Conservation (phyloP, 37 sponge, comb jelly and placozoan species). For the Eunapius fragilis region DNA sequence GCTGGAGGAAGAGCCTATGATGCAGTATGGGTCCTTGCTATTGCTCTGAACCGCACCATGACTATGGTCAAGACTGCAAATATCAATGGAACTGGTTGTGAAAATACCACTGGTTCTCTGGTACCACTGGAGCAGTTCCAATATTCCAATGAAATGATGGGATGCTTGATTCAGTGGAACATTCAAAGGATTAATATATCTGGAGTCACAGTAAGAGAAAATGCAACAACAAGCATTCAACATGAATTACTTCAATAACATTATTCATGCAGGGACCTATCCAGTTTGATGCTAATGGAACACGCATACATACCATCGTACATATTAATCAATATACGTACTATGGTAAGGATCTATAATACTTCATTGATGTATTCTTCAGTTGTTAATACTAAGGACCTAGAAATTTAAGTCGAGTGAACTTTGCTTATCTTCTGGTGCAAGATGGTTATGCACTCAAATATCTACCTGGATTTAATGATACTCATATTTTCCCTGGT, state of each 20-base stretch:
- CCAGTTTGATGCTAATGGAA: conserved; percentile 13
- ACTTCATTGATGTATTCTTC: too few relatives aligned
- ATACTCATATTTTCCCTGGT: too few relatives aligned
- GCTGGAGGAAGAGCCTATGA: conserved; percentile 21
- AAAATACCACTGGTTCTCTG: too few relatives aligned
- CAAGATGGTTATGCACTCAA: too few relatives aligned
- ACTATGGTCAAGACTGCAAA: background rate
- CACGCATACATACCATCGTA: background rate
- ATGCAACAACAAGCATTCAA: too few relatives aligned
- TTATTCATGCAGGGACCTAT: conserved; percentile 4
- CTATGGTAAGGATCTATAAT: background rate
- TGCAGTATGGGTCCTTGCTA: conserved; percentile 37
- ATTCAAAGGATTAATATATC: conserved; percentile 10
- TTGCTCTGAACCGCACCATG: conserved; percentile 17
- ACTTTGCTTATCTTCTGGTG: too few relatives aligned
- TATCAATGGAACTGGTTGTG: conserved; percentile 1
- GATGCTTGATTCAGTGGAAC: conserved; percentile 26
- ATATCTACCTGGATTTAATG: too few relatives aligned
- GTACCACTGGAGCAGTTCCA: conserved; percentile 22
- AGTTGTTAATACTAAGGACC: too few relatives aligned
- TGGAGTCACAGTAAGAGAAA: conserved; percentile 49
- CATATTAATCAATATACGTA: background rate
- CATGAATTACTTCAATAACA: background rate
- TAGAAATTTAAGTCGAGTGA: too few relatives aligned
- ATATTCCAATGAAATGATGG: conserved; percentile 14